phyloP scores from a whole-genome alignment of 2,888 invertebrate genomes.

The Spialia ferax region DNA sequence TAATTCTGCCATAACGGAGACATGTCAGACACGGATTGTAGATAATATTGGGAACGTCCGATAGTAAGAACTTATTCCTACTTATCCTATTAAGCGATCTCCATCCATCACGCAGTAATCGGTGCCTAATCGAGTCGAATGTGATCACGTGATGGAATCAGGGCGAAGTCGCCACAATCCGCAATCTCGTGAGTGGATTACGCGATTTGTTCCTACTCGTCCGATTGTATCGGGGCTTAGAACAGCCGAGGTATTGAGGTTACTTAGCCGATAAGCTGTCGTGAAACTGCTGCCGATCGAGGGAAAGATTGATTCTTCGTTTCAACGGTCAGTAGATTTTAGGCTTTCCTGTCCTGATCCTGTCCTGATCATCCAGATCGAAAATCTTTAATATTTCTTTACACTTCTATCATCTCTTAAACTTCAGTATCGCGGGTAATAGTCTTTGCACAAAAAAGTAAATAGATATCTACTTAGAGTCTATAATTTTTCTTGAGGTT shows the following conservation, averaged over 20 bases:
- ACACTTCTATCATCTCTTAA: too few relatives aligned
- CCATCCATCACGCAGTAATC: background rate
- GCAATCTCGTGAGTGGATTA: slow-evolving; percentile 40
- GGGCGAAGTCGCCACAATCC: slow-evolving; percentile 8
- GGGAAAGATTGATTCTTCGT: background rate
- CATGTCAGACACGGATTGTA: too few relatives aligned
- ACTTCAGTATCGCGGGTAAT: too few relatives aligned
- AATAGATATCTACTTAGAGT: too few relatives aligned
- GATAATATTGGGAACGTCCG: too few relatives aligned
- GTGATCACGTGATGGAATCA: slow-evolving; percentile 10
- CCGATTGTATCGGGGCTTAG: slow-evolving; percentile 21
- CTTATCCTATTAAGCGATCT: background rate
- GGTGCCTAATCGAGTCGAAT: background rate
- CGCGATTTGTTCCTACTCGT: slow-evolving; percentile 33
- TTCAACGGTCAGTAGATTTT: too few relatives aligned
- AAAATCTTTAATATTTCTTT: too few relatives aligned
- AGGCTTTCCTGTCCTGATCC: too few relatives aligned
- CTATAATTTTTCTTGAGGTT: too few relatives aligned
- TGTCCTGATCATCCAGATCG: too few relatives aligned
- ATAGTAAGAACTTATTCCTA: slow-evolving; percentile 2
- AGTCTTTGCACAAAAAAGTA: too few relatives aligned
- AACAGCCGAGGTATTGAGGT: slow-evolving; percentile 21
- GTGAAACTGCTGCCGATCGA: background rate
- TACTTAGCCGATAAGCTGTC: background rate
- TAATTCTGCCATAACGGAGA: too few relatives aligned